A percentile compares a stretch with the other conserved stretches of the same genome.
Evolutionary conservation across 2,888 invertebrate species (phyloP).

Genomic region (Halictus quadricinctus): DNA sequence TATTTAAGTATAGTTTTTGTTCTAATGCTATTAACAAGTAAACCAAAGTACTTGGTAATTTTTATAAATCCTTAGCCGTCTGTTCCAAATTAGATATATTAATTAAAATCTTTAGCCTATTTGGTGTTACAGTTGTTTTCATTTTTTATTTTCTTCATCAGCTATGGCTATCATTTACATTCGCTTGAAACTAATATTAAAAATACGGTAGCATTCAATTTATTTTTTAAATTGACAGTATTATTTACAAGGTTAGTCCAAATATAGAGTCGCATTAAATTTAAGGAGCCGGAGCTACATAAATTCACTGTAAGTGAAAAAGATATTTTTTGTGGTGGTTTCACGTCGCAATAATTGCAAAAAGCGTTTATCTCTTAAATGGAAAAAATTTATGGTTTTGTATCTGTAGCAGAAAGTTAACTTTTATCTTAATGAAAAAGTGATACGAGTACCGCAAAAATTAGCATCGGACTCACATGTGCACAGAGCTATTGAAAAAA

Average conservation of each 20-base stretch:
- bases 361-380: not conserved
- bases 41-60: not conserved
- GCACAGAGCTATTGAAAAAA: not conserved
- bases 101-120: not conserved
- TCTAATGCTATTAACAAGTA: not conserved
- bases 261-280: not conserved
- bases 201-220: not conserved
- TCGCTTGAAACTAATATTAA: not conserved
- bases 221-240: not conserved
- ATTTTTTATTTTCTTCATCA: not conserved
- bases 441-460: constrained; percentile 10
- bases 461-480: not conserved
- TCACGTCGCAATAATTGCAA: not conserved
- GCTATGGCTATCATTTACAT: not conserved
- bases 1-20: not conserved
- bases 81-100: not conserved
- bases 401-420: not conserved
- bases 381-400: not conserved
- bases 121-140: not conserved
- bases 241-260: not conserved
- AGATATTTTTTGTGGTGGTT: not conserved
- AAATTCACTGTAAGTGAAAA: not conserved
- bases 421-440: not conserved
- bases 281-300: not conserved
- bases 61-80: not conserved